Conservation (phyloP, 2,113 vertebrate genomes). For the Odobenus rosmarus region DNA sequence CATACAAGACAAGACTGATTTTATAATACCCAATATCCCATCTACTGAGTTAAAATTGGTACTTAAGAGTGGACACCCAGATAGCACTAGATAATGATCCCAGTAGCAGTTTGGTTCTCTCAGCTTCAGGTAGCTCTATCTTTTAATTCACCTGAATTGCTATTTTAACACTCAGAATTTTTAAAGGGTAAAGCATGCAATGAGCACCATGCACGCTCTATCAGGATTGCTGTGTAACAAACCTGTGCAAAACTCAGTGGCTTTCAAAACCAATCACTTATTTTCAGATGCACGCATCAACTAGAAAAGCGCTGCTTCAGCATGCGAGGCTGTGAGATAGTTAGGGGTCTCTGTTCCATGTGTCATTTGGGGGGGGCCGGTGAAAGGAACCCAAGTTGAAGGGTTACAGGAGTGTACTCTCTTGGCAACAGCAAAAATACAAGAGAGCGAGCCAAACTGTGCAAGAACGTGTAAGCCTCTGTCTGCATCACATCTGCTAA, state of each 20-base stretch:
- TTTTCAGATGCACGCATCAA: not conserved
- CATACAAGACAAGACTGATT: not conserved
- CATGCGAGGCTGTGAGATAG: not conserved
- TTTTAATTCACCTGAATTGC: not conserved
- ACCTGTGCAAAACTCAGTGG: not conserved
- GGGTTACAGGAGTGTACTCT: not conserved
- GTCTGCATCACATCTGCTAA: not conserved
- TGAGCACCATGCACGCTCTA: not conserved
- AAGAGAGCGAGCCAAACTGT: not conserved
- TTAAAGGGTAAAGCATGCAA: not conserved
- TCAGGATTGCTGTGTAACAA: not conserved
- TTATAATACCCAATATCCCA: not conserved
- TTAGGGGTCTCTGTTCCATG: not conserved
- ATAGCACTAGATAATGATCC: not conserved
- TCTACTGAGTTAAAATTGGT: not conserved
- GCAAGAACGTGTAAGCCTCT: not conserved
- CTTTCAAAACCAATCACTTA: not conserved
- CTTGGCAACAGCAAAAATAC: not conserved
- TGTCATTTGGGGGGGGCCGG: fast-evolving
- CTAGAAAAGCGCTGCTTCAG: not conserved
- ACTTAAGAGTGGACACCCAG: not conserved
- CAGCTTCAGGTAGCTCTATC: not conserved
- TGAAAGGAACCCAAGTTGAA: not conserved
- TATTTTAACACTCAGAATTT: not conserved
- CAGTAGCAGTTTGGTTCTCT: not conserved